These are phyloP conservation scores for Manduca sexta DNA, from an alignment of 1,140 invertebrate genomes.

Conservation along the genomic window DNA sequence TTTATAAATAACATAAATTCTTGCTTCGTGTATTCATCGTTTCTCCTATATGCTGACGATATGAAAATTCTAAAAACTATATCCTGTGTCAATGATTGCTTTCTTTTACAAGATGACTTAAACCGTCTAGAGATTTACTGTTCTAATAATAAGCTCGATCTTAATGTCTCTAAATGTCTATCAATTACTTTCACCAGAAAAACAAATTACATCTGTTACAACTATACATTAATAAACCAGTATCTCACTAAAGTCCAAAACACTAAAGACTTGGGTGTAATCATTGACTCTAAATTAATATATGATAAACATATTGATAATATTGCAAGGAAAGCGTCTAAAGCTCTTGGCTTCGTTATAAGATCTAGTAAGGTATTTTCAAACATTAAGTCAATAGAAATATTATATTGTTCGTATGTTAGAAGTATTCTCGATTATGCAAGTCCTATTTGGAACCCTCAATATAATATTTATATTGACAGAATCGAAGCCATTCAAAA, in stretches of 20 bases:
- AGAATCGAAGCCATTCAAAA: slow-evolving; percentile 8
- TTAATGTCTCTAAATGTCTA: too few species aligned
- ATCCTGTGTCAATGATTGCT: slow-evolving; percentile 6
- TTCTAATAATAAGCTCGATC: slow-evolving; percentile 6
- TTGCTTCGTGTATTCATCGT: too few species aligned
- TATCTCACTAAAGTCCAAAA: neutral
- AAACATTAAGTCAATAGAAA: neutral
- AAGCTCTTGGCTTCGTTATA: slow-evolving; percentile 1
- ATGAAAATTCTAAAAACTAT: slow-evolving; percentile 23
- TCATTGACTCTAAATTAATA: slow-evolving; percentile 1
- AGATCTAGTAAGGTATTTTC: neutral
- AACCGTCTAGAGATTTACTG: slow-evolving; percentile 23
- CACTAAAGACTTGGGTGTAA: neutral
- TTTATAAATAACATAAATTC: too few species aligned
- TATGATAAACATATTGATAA: slow-evolving; percentile 3
- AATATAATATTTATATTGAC: slow-evolving; percentile 2
- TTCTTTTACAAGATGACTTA: slow-evolving; percentile 11
- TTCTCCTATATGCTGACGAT: slow-evolving; percentile 23
- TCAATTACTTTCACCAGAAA: slow-evolving; percentile 21
- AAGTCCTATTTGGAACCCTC: neutral
- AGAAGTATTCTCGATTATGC: slow-evolving; percentile 2
- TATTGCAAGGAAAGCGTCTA: neutral
- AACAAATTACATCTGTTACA: neutral
- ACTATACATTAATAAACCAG: neutral
- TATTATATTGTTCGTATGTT: slow-evolving; percentile 1